A percentile compares a stretch with the other conserved stretches of the same genome.
Evolutionary conservation across 2,888 invertebrate genomes (phyloP).

Genomic region (Agriopis leucophaearia): DNA sequence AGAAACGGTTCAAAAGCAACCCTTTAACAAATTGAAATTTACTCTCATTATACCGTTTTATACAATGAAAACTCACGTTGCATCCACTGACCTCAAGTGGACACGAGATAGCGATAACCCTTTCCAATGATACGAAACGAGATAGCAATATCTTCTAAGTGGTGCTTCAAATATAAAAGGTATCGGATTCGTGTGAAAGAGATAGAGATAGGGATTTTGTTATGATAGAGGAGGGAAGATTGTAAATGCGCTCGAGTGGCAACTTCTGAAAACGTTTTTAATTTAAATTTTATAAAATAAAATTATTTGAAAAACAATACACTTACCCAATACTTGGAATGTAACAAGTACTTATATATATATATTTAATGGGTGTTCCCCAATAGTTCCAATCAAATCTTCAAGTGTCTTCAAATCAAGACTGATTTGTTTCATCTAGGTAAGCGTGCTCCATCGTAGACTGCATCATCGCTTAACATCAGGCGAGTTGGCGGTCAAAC

Average conservation of each 20-base stretch:
- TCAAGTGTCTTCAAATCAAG: too few species aligned
- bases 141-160: conserved; percentile 63
- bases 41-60: conserved; percentile 62
- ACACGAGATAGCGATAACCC: conserved; percentile 58
- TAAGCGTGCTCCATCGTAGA: too few species aligned
- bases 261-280: too few species aligned
- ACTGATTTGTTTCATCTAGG: too few species aligned
- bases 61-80: conserved; percentile 75
- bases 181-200: conserved; percentile 68
- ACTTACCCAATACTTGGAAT: too few species aligned
- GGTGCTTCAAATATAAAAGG: conserved; percentile 81
- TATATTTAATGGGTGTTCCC: too few species aligned
- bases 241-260: conserved; percentile 5
- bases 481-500: too few species aligned
- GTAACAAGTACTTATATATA: too few species aligned
- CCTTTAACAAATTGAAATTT: conserved; percentile 52
- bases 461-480: too few species aligned
- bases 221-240: conserved; percentile 37
- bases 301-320: too few species aligned
- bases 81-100: conserved; percentile 74
- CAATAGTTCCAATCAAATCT: too few species aligned
- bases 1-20: conserved; percentile 45
- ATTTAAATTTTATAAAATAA: too few species aligned
- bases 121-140: conserved; percentile 52
- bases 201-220: conserved; percentile 41